phyloP scores from a whole-genome alignment of 2,888 invertebrate species.

The Cephus pulcher region DNA sequence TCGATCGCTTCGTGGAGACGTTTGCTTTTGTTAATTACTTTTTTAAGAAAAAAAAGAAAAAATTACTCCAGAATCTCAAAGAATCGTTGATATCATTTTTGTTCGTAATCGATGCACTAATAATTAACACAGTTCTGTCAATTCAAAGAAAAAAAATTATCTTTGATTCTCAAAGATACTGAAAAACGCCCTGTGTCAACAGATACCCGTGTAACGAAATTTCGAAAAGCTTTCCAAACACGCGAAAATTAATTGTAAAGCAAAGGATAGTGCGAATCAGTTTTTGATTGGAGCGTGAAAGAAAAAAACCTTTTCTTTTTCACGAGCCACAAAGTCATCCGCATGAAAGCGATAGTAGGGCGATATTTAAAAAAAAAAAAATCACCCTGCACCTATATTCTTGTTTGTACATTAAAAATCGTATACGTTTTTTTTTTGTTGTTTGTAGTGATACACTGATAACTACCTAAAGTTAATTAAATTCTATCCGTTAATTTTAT shows the following conservation, averaged over 20 bases:
- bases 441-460: constrained; percentile 62
- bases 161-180: not conserved
- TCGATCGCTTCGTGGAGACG: not conserved
- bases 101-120: not conserved
- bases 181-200: not conserved
- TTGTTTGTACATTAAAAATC: constrained; percentile 66
- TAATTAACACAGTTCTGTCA: not conserved
- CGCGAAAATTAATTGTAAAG: not conserved
- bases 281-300: not conserved
- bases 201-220: not conserved
- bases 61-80: not conserved
- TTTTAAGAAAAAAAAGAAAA: not conserved
- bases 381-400: constrained; percentile 17
- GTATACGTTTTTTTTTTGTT: constrained; percentile 52
- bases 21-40: not conserved
- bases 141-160: not conserved
- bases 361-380: not conserved
- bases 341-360: not conserved
- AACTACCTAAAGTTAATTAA: constrained; percentile 56
- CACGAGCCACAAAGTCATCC: not conserved
- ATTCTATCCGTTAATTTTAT: constrained; percentile 32
- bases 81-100: not conserved
- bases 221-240: not conserved
- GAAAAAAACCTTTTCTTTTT: not conserved
- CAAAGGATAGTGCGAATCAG: not conserved